Percentiles rank a stretch among this genome's conserved stretches.
Evolutionary conservation across 30 jellyfish, hydroid and myxozoan genomes (phyloP).

Genomic region (Aurelia aurita): DNA sequence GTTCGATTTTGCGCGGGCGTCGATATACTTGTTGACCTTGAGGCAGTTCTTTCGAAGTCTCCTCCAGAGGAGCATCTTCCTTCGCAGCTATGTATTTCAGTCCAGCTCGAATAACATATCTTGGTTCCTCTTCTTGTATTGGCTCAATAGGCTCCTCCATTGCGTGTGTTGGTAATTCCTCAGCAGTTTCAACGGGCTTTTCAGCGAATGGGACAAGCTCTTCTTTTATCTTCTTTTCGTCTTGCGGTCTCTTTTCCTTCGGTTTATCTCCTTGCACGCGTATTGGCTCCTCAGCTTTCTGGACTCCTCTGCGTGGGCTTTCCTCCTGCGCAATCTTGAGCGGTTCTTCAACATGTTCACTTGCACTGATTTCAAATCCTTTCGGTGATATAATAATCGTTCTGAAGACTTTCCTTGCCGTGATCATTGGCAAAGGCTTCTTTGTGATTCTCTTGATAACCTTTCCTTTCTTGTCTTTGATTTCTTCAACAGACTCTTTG

Average conservation of each 20-base stretch:
- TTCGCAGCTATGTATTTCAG: not conserved
- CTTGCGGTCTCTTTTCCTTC: no score
- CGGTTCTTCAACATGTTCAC: slow-evolving; percentile 64
- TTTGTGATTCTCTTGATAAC: slow-evolving; percentile 53
- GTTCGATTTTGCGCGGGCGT: slow-evolving; percentile 64
- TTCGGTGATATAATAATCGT: slow-evolving; percentile 60
- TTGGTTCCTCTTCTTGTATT: slow-evolving; percentile 15
- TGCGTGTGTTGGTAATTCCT: not conserved
- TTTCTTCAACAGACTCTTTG: slow-evolving; percentile 76
- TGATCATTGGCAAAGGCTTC: slow-evolving; percentile 72
- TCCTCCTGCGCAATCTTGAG: slow-evolving; percentile 56
- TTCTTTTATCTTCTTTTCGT: not conserved
- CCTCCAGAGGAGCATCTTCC: slow-evolving; percentile 8
- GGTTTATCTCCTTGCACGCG: not conserved
- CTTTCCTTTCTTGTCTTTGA: slow-evolving; percentile 64
- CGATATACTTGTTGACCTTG: not conserved
- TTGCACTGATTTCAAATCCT: slow-evolving; percentile 45
- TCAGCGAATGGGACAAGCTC: not conserved
- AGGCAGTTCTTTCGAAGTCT: not conserved
- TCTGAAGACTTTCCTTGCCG: slow-evolving; percentile 63
- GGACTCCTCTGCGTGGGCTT: not conserved
- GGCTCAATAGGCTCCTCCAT: slow-evolving; percentile 27
- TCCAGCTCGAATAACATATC: slow-evolving; percentile 54
- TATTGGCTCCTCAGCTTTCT: not conserved
- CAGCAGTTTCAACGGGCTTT: not conserved